These are phyloP conservation scores for Drosophila meridionalis DNA, from an alignment of 2,888 invertebrate genomes.

Conservation along the genomic window DNA sequence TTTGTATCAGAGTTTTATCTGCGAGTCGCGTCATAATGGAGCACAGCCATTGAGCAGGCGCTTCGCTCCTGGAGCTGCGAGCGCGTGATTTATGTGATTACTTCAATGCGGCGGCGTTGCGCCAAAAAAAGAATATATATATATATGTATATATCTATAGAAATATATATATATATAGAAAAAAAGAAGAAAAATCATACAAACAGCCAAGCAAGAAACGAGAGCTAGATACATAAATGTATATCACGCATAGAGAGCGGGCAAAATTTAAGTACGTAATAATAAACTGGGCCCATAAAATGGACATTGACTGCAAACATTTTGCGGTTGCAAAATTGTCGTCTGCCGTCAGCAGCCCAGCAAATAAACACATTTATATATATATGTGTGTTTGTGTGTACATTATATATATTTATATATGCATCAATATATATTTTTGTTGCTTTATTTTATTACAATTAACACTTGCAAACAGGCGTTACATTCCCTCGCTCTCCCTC, in stretches of 20 bases:
- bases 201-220: conserved; percentile 10
- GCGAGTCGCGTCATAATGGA: conserved; percentile 75
- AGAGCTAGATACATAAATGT: conserved; percentile 36
- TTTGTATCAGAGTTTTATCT: conserved; percentile 69
- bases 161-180: conserved; percentile 1
- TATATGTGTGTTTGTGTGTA: background rate
- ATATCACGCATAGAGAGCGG: conserved; percentile 41
- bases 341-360: conserved; percentile 44
- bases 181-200: conserved; percentile 12
- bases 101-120: conserved; percentile 83
- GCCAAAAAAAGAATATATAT: conserved; percentile 53
- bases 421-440: conserved; percentile 41
- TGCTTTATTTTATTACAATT: conserved; percentile 57
- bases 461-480: conserved; percentile 37
- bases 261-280: conserved; percentile 52
- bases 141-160: background rate
- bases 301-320: conserved; percentile 74
- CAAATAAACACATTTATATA: conserved; percentile 30
- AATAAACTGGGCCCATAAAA: conserved; percentile 63
- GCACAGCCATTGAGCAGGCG: conserved; percentile 52
- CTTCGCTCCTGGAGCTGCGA: conserved; percentile 65
- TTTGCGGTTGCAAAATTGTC: conserved; percentile 59
- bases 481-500: background rate
- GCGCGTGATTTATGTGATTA: conserved; percentile 82
- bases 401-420: conserved; percentile 21